Base-by-base conservation (phyloP, 2,888 invertebrate species). In the Acanthacorydalis orientalis region DNA sequence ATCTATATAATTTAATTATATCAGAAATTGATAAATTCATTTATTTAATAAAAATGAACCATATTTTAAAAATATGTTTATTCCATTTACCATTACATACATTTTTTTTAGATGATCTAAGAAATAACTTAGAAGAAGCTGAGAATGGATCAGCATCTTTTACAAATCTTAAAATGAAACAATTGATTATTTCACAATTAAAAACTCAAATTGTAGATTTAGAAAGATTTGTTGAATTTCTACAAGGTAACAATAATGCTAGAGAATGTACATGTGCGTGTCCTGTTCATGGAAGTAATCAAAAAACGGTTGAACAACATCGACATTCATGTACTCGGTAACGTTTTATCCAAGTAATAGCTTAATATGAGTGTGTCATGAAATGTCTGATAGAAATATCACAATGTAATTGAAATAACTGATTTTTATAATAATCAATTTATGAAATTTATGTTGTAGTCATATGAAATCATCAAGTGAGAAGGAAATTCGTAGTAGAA, bases 171-270 rank as follows among this genome's bases (percentile, higher is more conserved):
- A 84, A 91, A 62, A 91, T 96, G 69, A 96, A 97, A 65, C 96
- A 96, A 59, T 93, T 96, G 65, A 73, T 98, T 14, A 93, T 98
- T 15, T 76, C 77, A 42, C 97, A 98, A 65, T 70, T 99, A 15
- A 95, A 96, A 67, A 90, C 92, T 1, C 97, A 99, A 69, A 91
- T 99, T 47, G 81, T 85, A 40, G 98, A 99, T 67, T 75, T 99
- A 66, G 97, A 99, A 64, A 78, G 95, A 53, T 98, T 97, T 62
- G 95, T 99, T 55, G 82, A 86, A 56, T 84, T 95, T 59, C 74
- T 99, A 58, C 97, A 98, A 73, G 66, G 71, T 1, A 80, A 73
- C 52, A 41, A 40, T 7, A 49, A 46, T 32, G 60, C 60, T 8
- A 52, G 64, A 31, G 61, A 65, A 2, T 73, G 73, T 54, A 70